Evolutionary conservation across 2,113 vertebrate species (phyloP).

Genomic region (Plectropomus leopardus): DNA sequence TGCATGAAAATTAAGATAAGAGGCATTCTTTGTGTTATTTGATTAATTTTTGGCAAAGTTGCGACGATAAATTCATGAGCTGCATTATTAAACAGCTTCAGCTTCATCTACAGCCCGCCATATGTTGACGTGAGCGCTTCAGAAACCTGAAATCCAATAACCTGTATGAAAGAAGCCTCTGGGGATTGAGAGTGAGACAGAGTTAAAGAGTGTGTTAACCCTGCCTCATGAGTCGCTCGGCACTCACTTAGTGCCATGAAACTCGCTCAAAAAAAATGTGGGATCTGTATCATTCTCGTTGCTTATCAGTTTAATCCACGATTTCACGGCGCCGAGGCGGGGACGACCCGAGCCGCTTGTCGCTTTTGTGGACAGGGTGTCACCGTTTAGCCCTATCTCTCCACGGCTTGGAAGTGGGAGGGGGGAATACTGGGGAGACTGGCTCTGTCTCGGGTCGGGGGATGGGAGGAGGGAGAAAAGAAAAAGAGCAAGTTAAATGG

Average conservation of each 20-base stretch:
- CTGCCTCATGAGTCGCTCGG: conserved; percentile 52
- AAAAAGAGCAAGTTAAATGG: conserved; percentile 85
- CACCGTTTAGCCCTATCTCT: conserved; percentile 81
- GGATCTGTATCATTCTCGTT: conserved; percentile 51
- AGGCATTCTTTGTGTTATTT: conserved; percentile 43
- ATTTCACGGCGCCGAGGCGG: conserved; percentile 80
- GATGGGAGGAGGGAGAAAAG: conserved; percentile 21
- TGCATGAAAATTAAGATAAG: conserved; percentile 53
- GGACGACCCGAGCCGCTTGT: conserved; percentile 53
- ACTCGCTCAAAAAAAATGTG: conserved; percentile 48
- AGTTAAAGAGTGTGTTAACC: conserved; percentile 64
- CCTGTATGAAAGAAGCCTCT: conserved; percentile 65
- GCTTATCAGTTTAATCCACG: conserved; percentile 79
- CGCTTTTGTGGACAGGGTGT: conserved; percentile 81
- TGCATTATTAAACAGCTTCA: conserved; percentile 56
- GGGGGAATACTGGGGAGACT: conserved; percentile 62
- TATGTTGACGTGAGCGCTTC: conserved; percentile 53
- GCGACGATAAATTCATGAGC: conserved; percentile 52
- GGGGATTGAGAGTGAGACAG: conserved; percentile 46
- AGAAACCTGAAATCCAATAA: conserved; percentile 56
- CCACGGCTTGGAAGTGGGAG: conserved; percentile 43
- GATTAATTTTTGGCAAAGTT: conserved; percentile 50
- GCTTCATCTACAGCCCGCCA: conserved; percentile 21
- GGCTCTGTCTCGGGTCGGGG: conserved; percentile 67
- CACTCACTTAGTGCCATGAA: conserved; percentile 55